Percentiles rank a stretch among this genome's conserved stretches.
phyloP scores from a whole-genome alignment of 2,113 vertebrate species.

The Aptenodytes forsteri region DNA sequence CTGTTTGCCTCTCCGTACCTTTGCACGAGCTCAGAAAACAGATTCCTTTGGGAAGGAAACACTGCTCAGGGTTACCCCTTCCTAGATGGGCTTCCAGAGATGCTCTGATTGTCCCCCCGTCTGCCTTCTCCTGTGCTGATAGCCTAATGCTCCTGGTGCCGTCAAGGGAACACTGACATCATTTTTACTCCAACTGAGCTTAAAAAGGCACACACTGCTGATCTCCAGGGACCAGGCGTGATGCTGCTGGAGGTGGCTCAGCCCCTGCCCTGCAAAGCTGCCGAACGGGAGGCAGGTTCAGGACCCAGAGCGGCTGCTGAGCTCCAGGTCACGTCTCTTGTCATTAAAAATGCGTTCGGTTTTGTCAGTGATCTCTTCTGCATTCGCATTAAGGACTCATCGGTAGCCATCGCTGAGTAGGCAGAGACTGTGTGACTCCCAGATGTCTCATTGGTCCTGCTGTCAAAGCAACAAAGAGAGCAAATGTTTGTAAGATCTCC shows the following conservation, averaged over 20 bases:
- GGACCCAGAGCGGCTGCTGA: background rate
- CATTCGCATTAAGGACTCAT: fast-evolving
- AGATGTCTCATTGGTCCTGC: fast-evolving
- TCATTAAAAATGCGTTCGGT: fast-evolving
- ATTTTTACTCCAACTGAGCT: fast-evolving
- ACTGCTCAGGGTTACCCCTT: fast-evolving
- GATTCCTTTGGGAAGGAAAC: background rate
- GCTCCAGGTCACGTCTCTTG: background rate
- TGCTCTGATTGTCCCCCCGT: background rate
- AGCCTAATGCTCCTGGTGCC: background rate
- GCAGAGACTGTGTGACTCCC: background rate
- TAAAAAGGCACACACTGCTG: too few relatives aligned
- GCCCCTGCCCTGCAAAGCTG: background rate
- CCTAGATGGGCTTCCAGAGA: fast-evolving
- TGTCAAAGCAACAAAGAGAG: background rate
- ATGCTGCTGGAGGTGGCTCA: background rate
- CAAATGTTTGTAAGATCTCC: background rate
- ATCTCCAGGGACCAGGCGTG: too few relatives aligned
- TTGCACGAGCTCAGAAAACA: background rate
- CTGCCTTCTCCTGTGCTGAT: fast-evolving
- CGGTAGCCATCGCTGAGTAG: background rate
- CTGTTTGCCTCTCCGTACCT: background rate
- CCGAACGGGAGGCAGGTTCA: background rate
- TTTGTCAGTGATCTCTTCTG: background rate
- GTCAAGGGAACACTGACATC: fast-evolving